Conservation (phyloP, 1,140 invertebrate genomes). For the Sycophila sp. region DNA sequence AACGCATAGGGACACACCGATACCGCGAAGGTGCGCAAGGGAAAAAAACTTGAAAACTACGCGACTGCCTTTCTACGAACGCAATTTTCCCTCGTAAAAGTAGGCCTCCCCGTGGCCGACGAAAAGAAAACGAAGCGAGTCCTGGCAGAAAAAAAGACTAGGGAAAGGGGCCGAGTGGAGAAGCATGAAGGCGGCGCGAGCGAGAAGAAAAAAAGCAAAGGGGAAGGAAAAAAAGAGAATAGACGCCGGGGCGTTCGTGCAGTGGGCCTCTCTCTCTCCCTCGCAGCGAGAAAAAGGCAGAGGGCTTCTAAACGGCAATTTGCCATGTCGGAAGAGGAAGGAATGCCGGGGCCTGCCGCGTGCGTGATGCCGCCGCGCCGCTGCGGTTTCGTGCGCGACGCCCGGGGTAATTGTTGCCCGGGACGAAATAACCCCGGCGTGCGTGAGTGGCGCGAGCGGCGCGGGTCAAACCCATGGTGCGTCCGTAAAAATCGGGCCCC, state of each 20-base stretch:
- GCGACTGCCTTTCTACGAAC: slow-evolving; percentile 30
- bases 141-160: background rate
- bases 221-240: slow-evolving; percentile 11
- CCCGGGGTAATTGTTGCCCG: slow-evolving; percentile 27
- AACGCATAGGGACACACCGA: too few relatives aligned
- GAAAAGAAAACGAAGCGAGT: too few relatives aligned
- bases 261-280: background rate
- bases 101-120: background rate
- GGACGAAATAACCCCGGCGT: slow-evolving; percentile 35
- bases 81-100: slow-evolving; percentile 37
- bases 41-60: too few relatives aligned
- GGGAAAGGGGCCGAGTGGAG: background rate
- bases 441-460: background rate
- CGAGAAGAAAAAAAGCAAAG: background rate
- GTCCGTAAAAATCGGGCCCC: slow-evolving; percentile 42
- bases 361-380: slow-evolving; percentile 20
- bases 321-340: slow-evolving; percentile 37
- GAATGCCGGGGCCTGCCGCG: slow-evolving; percentile 7
- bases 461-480: slow-evolving; percentile 35
- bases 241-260: slow-evolving; percentile 9
- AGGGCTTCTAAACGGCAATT: slow-evolving; percentile 33
- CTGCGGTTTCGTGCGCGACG: slow-evolving; percentile 20
- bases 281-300: background rate
- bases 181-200: background rate
- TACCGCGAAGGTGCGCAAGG: background rate